Percentiles rank a stretch among this genome's conserved stretches.
These are phyloP conservation scores for Cyclina sinensis DNA, from an alignment of 1,140 invertebrate genomes.

Conservation along the genomic window DNA sequence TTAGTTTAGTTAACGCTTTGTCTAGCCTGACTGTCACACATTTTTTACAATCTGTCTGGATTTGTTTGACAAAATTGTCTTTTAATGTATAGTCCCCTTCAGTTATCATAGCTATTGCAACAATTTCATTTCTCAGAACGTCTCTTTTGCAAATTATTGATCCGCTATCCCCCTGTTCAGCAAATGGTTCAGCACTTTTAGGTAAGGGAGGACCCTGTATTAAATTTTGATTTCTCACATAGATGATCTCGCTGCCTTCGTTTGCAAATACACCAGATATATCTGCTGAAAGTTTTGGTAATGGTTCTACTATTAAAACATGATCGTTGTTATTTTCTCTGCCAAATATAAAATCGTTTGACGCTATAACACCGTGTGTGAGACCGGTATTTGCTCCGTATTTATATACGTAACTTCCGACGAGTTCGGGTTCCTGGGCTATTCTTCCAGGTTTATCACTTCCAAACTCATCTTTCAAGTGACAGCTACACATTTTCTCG, in stretches of 20 bases:
- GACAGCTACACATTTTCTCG: neutral
- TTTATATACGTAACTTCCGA: neutral
- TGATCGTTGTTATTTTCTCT: neutral
- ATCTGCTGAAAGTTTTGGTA: too few relatives aligned
- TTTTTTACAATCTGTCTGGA: neutral
- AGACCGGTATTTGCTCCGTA: neutral
- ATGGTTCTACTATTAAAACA: neutral
- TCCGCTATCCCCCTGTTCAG: neutral
- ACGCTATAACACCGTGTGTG: neutral
- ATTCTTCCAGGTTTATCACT: neutral
- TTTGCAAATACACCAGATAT: too few relatives aligned
- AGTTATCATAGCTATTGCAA: neutral
- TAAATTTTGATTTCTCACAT: neutral
- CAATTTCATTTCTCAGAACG: neutral
- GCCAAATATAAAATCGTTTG: neutral
- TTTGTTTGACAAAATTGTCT: neutral
- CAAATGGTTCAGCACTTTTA: neutral
- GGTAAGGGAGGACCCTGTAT: neutral
- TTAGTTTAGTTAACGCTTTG: neutral
- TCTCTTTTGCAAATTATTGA: neutral
- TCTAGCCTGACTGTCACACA: neutral
- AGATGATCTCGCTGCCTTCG: neutral
- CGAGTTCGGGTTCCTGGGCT: neutral
- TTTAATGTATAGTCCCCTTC: neutral
- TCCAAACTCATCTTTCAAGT: neutral